Conservation (phyloP, 2,113 vertebrate genomes). For the Thalassarche chlororhynchos region DNA sequence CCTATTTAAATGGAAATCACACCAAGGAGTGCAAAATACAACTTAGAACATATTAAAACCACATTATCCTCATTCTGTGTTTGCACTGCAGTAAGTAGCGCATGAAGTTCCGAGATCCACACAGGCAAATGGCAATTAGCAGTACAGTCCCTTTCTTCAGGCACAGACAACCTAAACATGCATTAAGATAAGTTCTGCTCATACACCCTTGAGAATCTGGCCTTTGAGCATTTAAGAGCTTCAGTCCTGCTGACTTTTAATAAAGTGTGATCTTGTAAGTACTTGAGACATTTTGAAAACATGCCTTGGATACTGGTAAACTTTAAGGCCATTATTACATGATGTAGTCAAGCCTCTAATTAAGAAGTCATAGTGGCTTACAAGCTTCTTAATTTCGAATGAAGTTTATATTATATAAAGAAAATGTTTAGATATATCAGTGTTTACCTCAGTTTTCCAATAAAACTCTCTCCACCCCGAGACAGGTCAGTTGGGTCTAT, state of each 20-base stretch:
- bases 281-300: background rate
- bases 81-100: background rate
- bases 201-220: background rate
- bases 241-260: background rate
- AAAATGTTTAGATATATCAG: background rate
- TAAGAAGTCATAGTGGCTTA: background rate
- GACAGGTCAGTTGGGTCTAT: conserved; percentile 98
- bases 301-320: background rate
- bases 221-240: background rate
- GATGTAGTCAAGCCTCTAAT: background rate
- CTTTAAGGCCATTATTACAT: background rate
- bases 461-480: conserved; percentile 96
- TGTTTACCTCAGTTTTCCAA: conserved; percentile 93
- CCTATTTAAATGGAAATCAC: background rate
- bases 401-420: background rate
- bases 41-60: background rate
- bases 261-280: background rate
- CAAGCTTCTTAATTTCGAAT: background rate
- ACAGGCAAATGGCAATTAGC: background rate
- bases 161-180: background rate
- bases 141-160: background rate
- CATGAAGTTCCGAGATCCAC: background rate
- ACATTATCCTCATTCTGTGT: background rate
- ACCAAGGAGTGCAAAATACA: background rate
- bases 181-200: background rate